Base-by-base conservation (phyloP, 2,113 vertebrate species). In the Glaucomys volans region DNA sequence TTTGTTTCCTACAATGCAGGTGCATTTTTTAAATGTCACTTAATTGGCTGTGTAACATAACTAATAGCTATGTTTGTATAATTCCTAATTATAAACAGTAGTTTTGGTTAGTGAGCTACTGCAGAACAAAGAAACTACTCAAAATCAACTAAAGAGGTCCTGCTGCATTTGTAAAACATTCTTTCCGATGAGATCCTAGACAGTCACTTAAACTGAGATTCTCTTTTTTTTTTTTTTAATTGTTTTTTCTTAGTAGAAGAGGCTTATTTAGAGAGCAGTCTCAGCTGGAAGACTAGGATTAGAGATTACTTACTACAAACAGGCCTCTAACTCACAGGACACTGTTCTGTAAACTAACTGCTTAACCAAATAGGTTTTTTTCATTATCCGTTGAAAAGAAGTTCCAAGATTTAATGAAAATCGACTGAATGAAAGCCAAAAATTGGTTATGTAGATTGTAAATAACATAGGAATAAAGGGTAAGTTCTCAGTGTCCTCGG, bases 381-480 rank as follows among this genome's bases (percentile, higher is more conserved):
- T 74, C 54, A 64, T 80, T 85, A 75, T 62, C n/a, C 52, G 10
- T 91, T 76, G 59, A 87, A 92, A 91, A 96, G 90, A 94, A 94
- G 82, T 89, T 5, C n/a, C 74, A 37, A 89, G 74, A 91, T 66
- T 90, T 76, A 37, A 92, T 35, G 50, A 77, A 90, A 87, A 87
- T 84, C 76, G 94, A 44, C 47, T 85, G 42, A 76, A 44, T 90
- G 64, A 94, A 74, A 83, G 44, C 7, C 54, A 57, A 57, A 57
- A 57, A 4, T 74, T 95, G 80, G 71, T 80, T 47, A 66, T 87
- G 32, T 50, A 87, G 20, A 92, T 79, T 75, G 12, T 87, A 94
- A 91, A 91, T 95, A 74, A 82, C 59, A 14, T 35, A 67, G 69
- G 37, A 69, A 83, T 75, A 24, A 77, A 66, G 42, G 28, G n/a